Evolutionary conservation across 1,140 invertebrate species (phyloP), one percentile per base, ranked within the genome.

Genomic region (Trichoplusia ni): DNA sequence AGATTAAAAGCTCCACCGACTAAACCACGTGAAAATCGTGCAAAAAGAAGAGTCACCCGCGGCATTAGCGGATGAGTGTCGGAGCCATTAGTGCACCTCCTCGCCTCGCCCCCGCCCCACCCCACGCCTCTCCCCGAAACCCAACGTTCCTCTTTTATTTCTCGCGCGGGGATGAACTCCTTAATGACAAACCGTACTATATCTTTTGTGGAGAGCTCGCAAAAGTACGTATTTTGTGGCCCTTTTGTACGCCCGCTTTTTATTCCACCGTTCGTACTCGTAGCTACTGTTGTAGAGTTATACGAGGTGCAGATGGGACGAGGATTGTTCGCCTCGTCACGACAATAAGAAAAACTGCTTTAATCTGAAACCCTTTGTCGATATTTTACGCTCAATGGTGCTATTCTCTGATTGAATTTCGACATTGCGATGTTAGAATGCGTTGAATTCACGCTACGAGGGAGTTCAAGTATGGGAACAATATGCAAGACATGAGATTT

Each of bases 131-230:
- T 68, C 69, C 73, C 80, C 68, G 68, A 71, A 71, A 74, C 76
- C 71, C 79, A 61, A 77, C 81, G 79, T 85, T 79, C 84, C 84
- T 90, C 87, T 90, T 90, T 90, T 90, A 90, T 88, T 90, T 90
- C 87, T 84, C 81, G 84, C 84, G 84, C 85, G 82, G 84, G 85
- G 87, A 88, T 90, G 87, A 90, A 90, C 87, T 90, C 87, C 87
- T 90, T 90, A 90, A 90, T 90, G 87, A 90, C 87, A 90, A 88
- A 90, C 87, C 87, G 83, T 90, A 88, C 87, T 90, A 88, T 88
- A 86, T 90, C 84, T 90, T 88, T 88, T 90, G 84, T 88, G 81
- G 80, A 87, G 81, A 87, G 79, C 81, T 82, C 82, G 84, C 83
- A 81, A 84, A 82, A 90, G 85, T 87, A 87, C 84, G 84, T 88